Conservation (phyloP, 2,888 invertebrate species). For the Aleiodes alternator region DNA sequence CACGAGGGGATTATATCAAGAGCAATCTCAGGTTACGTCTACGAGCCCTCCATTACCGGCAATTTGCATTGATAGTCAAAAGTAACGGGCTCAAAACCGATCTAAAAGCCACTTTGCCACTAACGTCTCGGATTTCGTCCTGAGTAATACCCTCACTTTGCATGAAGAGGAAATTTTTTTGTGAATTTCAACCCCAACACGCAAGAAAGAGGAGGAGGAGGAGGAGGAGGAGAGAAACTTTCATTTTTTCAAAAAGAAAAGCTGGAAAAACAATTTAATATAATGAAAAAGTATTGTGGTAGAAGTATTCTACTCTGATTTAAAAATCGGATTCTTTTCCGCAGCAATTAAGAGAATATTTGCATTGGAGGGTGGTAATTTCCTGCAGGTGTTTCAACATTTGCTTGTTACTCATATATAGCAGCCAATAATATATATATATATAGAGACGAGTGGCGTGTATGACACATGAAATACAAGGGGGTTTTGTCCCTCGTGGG, state of each 20-base stretch:
- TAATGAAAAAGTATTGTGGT: too few relatives aligned
- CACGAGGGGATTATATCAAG: slow-evolving; percentile 44
- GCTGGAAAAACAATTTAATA: too few relatives aligned
- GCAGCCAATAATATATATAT: slow-evolving; percentile 48
- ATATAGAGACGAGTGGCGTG: slow-evolving; percentile 64
- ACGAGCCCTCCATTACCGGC: slow-evolving; percentile 68
- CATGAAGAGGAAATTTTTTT: slow-evolving; percentile 1
- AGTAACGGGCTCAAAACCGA: slow-evolving; percentile 66
- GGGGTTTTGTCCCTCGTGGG: slow-evolving; percentile 38
- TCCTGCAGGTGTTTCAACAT: slow-evolving; percentile 73
- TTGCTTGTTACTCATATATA: slow-evolving; percentile 60
- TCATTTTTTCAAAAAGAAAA: too few relatives aligned
- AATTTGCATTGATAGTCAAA: slow-evolving; percentile 73
- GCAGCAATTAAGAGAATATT: slow-evolving; percentile 68
- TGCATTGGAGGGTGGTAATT: slow-evolving; percentile 74
- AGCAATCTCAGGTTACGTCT: slow-evolving; percentile 67
- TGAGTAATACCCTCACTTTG: slow-evolving; percentile 18
- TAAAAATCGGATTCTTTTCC: slow-evolving; percentile 3
- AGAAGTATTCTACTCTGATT: not conserved
- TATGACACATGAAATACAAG: slow-evolving; percentile 70
- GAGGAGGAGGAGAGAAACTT: too few relatives aligned
- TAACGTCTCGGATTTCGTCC: slow-evolving; percentile 58
- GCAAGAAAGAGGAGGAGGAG: too few relatives aligned
- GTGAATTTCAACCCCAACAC: not conserved
- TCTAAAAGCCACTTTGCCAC: slow-evolving; percentile 69